Conservation (phyloP, 37 sponge, comb jelly and placozoan genomes). For the Cliona cf. orientalis region DNA sequence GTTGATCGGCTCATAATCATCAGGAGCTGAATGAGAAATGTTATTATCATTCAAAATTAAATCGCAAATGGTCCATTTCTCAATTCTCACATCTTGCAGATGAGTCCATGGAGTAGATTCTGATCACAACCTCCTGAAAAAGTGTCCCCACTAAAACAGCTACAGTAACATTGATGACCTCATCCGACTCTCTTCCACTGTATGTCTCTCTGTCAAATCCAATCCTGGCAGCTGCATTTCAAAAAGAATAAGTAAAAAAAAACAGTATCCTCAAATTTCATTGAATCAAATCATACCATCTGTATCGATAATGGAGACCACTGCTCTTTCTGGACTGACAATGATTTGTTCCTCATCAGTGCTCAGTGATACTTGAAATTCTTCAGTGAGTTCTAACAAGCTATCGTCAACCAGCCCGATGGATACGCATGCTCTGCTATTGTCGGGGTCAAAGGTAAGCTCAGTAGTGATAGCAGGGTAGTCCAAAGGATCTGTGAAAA, state of each 20-base stretch:
- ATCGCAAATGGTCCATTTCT: neutral
- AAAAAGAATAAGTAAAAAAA: neutral
- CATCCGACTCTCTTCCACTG: neutral
- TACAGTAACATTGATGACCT: neutral
- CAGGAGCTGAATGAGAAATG: neutral
- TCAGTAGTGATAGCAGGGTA: neutral
- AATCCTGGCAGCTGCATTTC: neutral
- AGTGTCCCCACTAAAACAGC: constrained; percentile 6
- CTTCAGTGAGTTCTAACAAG: neutral
- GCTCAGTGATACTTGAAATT: neutral
- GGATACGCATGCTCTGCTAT: neutral
- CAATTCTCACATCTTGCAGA: neutral
- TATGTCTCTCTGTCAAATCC: neutral
- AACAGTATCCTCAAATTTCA: neutral
- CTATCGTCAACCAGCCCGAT: neutral
- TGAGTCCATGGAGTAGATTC: neutral
- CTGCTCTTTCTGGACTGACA: neutral
- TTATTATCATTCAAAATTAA: neutral
- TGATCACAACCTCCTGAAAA: neutral
- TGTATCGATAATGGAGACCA: neutral
- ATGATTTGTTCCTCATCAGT: neutral
- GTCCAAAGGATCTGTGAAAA: neutral
- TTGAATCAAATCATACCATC: constrained; percentile 11
- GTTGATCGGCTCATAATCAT: neutral
- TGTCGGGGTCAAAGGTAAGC: neutral